phyloP scores from a whole-genome alignment of 2,888 invertebrate species.

The Calliphora vomitoria region DNA sequence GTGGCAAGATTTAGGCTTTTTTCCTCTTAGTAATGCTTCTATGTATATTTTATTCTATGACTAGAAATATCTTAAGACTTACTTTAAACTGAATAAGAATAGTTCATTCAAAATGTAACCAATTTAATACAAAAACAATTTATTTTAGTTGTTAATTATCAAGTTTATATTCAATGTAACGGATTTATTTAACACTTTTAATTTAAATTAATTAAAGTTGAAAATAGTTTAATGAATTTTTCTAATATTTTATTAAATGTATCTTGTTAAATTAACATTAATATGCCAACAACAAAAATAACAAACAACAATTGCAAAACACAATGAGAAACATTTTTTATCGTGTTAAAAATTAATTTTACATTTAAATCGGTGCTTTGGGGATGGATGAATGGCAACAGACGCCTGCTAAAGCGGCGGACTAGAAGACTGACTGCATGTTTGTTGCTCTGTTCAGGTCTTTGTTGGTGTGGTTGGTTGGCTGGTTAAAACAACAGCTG shows the following conservation, averaged over 20 bases:
- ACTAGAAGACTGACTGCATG: constrained; percentile 3
- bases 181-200: neutral
- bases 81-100: too few species aligned
- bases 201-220: constrained; percentile 52
- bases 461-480: constrained; percentile 13
- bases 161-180: too few species aligned
- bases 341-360: constrained; percentile 77
- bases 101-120: too few species aligned
- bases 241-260: constrained; percentile 65
- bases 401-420: constrained; percentile 27
- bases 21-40: too few species aligned
- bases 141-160: too few species aligned
- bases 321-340: constrained; percentile 73
- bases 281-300: constrained; percentile 50
- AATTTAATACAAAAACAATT: too few species aligned
- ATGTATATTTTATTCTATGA: too few species aligned
- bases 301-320: constrained; percentile 31
- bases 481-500: constrained; percentile 45
- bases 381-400: constrained; percentile 64
- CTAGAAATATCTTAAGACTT: too few species aligned
- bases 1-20: too few species aligned
- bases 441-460: neutral
- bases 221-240: constrained; percentile 25
- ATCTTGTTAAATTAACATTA: constrained; percentile 65
- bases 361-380: constrained; percentile 73